These are phyloP conservation scores for Toxostoma redivivum DNA, from an alignment of 2,113 vertebrate species.

Conservation along the genomic window DNA sequence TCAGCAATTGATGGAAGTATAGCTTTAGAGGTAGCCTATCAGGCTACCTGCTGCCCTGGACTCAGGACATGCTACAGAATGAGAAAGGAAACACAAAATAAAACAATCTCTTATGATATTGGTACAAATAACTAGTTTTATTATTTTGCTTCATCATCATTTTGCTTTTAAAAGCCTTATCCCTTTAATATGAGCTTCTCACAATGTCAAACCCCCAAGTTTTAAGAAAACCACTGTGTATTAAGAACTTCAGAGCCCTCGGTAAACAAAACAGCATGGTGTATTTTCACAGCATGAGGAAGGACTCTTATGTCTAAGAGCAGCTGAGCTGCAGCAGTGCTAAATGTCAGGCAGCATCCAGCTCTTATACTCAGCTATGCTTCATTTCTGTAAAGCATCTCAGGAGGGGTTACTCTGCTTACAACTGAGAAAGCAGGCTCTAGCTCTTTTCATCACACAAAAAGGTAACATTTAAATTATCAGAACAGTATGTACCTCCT, in stretches of 20 bases:
- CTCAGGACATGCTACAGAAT: neutral
- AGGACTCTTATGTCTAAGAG: neutral
- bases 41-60: slow-evolving; percentile 48
- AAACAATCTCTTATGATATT: neutral
- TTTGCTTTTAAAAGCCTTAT: neutral
- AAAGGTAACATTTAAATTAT: neutral
- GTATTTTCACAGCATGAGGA: neutral
- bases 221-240: neutral
- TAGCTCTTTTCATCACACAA: neutral
- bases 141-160: neutral
- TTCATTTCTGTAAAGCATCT: neutral
- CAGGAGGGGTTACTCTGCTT: neutral
- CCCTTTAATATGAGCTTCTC: neutral
- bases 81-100: neutral
- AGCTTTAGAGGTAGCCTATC: slow-evolving; percentile 19
- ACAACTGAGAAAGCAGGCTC: neutral
- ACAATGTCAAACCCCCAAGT: neutral
- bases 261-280: neutral
- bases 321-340: neutral
- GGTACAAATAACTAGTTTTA: neutral
- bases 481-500: neutral
- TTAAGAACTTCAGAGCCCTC: neutral
- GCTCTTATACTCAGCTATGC: neutral
- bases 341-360: neutral
- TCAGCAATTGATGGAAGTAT: neutral